A percentile compares a stretch with the other conserved stretches of the same genome.
These are phyloP conservation scores for Prosopocoilus inquinatus DNA, from an alignment of 2,888 invertebrate genomes.

Conservation along the genomic window DNA sequence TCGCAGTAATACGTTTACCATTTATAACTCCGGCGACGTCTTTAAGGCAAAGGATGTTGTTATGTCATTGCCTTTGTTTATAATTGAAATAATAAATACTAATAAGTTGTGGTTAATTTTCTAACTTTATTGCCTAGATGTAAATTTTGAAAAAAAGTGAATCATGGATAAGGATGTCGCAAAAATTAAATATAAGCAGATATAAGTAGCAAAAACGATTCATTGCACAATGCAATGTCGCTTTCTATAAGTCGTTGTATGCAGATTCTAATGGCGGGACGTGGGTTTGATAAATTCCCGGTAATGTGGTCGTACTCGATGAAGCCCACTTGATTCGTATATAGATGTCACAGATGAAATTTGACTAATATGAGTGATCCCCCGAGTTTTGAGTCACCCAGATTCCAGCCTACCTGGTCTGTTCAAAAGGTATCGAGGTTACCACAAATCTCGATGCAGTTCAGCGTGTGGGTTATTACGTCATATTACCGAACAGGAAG, in stretches of 20 bases:
- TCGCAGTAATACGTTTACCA: too few species aligned
- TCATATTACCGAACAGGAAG: not conserved
- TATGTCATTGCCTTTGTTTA: too few species aligned
- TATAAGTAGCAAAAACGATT: not conserved
- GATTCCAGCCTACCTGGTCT: not conserved
- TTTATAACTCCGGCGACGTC: too few species aligned
- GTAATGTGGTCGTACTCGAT: not conserved
- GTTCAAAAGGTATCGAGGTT: constrained; percentile 2
- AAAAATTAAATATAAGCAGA: too few species aligned
- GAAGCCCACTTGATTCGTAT: not conserved
- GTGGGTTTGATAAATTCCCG: not conserved
- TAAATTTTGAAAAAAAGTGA: too few species aligned
- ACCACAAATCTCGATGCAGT: not conserved
- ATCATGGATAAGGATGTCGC: too few species aligned
- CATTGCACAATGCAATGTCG: not conserved
- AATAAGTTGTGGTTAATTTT: too few species aligned
- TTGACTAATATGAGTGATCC: constrained; percentile 2
- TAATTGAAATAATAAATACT: too few species aligned
- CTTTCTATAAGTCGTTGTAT: not conserved
- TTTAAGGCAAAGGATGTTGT: too few species aligned
- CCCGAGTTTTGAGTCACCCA: not conserved
- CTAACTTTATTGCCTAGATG: too few species aligned
- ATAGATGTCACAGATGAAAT: constrained; percentile 1
- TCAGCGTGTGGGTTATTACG: not conserved
- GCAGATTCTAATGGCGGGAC: not conserved